Evolutionary conservation across 2,797 vertebrate species (phyloP).

Genomic region (Hafferia zeledoni): DNA sequence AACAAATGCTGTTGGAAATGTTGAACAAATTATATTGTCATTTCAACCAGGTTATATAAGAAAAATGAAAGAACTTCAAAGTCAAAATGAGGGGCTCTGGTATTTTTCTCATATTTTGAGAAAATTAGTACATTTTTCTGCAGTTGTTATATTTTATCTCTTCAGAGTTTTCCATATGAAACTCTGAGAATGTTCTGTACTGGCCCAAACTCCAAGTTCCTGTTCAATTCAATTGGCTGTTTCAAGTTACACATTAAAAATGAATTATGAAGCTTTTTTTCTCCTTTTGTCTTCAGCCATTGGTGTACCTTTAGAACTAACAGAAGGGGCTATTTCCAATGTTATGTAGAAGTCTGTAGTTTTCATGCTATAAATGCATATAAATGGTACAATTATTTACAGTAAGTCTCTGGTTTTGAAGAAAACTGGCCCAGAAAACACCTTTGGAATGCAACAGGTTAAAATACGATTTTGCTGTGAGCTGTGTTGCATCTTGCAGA

Average conservation of each 20-base stretch:
- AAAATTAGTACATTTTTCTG: constrained; percentile 33
- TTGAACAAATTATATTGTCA: constrained; percentile 58
- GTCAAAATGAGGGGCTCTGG: constrained; percentile 2
- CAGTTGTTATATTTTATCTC: constrained; percentile 35
- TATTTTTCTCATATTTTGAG: constrained; percentile 32
- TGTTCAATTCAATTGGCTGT: neutral
- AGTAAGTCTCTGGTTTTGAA: neutral
- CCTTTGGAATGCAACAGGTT: neutral
- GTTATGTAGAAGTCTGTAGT: neutral
- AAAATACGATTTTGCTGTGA: neutral
- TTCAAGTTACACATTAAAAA: constrained; percentile 34
- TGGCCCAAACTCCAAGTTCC: neutral
- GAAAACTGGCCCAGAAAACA: neutral
- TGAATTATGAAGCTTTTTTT: neutral
- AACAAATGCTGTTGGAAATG: constrained; percentile 27
- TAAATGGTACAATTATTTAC: neutral
- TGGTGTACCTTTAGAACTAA: neutral
- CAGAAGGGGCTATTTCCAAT: neutral
- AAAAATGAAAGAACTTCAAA: constrained; percentile 24
- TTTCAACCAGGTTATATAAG: constrained; percentile 48
- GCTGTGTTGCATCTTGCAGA: neutral
- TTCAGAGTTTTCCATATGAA: constrained; percentile 52
- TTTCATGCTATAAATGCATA: neutral
- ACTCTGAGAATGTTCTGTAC: constrained; percentile 33
- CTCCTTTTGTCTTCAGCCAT: neutral